phyloP scores from a whole-genome alignment of 2,888 invertebrate species.

The Acrocera orbiculus region DNA sequence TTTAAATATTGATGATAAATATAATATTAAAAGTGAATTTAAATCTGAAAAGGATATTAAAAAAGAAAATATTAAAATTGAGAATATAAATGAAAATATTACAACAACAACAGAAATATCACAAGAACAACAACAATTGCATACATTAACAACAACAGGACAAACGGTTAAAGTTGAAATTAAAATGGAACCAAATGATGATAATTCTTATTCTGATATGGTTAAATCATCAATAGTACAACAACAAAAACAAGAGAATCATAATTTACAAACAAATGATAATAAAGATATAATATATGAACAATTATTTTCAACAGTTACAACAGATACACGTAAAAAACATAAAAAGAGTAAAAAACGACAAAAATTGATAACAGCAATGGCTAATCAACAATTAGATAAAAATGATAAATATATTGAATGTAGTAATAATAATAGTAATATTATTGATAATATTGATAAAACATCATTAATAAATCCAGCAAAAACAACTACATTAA shows the following conservation, averaged over 20 bases:
- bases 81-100: slow-evolving; percentile 19
- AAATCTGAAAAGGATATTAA: too few species aligned
- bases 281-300: slow-evolving; percentile 29
- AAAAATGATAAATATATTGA: slow-evolving; percentile 4
- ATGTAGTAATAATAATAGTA: slow-evolving; percentile 8
- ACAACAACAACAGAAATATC: slow-evolving; percentile 3
- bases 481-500: too few species aligned
- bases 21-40: background rate
- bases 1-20: too few species aligned
- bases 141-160: too few species aligned
- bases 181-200: slow-evolving; percentile 2
- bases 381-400: too few species aligned
- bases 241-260: slow-evolving; percentile 9
- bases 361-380: too few species aligned
- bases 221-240: background rate
- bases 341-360: slow-evolving; percentile 75
- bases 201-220: slow-evolving; percentile 2
- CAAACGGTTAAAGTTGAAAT: too few species aligned
- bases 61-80: background rate
- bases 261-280: slow-evolving; percentile 24
- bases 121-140: too few species aligned
- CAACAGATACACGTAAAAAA: slow-evolving; percentile 48
- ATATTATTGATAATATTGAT: too few species aligned
- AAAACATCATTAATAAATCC: too few species aligned
- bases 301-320: slow-evolving; percentile 34